A percentile compares a stretch with the other conserved stretches of the same genome.
Conservation (phyloP, 2,113 vertebrate species). For the Cyphomyrus discorhynchus region DNA sequence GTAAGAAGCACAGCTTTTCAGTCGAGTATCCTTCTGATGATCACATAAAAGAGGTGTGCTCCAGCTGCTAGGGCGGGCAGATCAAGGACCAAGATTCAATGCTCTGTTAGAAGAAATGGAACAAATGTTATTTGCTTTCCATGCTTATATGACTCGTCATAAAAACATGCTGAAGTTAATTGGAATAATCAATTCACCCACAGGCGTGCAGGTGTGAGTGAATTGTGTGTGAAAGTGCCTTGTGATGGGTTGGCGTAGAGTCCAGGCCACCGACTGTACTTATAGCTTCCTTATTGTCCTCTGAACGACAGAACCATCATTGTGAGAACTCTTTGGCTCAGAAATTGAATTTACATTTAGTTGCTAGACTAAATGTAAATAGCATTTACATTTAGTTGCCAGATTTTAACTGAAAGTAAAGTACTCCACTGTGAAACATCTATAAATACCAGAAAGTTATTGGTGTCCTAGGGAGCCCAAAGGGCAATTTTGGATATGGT, state of each 20-base stretch:
- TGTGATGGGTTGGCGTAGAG: not conserved
- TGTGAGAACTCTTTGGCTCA: not conserved
- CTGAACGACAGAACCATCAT: not conserved
- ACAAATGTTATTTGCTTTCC: not conserved
- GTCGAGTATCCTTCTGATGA: not conserved
- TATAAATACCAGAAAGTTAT: not conserved
- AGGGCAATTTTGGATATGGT: not conserved
- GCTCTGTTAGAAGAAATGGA: too few relatives aligned
- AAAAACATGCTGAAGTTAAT: too few relatives aligned
- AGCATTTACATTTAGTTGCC: not conserved
- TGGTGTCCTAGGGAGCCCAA: not conserved
- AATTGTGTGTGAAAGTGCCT: too few relatives aligned
- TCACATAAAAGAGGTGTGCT: not conserved
- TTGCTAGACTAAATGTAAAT: not conserved
- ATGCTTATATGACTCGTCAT: not conserved
- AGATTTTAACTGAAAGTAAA: not conserved
- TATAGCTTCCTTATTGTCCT: not conserved
- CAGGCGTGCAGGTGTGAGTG: too few relatives aligned
- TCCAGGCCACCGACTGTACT: not conserved
- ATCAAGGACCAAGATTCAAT: not conserved
- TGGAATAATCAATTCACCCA: too few relatives aligned
- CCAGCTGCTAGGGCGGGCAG: not conserved
- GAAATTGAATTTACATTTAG: not conserved
- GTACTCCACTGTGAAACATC: not conserved
- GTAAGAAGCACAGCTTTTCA: not conserved